Percentiles rank a stretch among this genome's conserved stretches.
Evolutionary conservation across 2,113 vertebrate genomes (phyloP).

Genomic region (Melanerpes formicivorus): DNA sequence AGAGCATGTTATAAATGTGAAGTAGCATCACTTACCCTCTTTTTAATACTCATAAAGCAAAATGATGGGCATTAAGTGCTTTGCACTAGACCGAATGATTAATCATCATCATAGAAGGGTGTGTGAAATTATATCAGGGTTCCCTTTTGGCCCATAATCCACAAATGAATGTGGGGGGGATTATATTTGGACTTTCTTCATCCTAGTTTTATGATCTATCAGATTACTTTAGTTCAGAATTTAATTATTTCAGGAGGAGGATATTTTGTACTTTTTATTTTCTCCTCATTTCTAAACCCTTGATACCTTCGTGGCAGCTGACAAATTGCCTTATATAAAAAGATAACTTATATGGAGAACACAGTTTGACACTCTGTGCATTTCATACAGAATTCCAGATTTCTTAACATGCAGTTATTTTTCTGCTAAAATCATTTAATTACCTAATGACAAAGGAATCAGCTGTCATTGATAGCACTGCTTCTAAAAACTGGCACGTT

Average conservation of each 20-base stretch:
- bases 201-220: not conserved
- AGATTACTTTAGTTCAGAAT: not conserved
- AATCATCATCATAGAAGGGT: not conserved
- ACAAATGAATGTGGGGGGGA: not conserved
- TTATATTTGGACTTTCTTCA: conserved; percentile 20
- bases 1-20: not conserved
- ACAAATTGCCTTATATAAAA: not conserved
- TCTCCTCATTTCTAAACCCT: not conserved
- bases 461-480: not conserved
- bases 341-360: not conserved
- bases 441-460: not conserved
- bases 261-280: not conserved
- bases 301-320: not conserved
- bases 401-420: not conserved
- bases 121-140: not conserved
- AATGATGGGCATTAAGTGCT: not conserved
- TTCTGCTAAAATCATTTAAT: not conserved
- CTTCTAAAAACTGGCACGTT: not conserved
- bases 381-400: not conserved
- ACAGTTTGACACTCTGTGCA: not conserved
- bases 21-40: not conserved
- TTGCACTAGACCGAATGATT: not conserved
- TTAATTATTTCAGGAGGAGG: not conserved
- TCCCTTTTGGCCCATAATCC: conserved; percentile 20
- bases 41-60: not conserved